Base-by-base conservation (phyloP, 2,797 vertebrate genomes). In the Ctenopoma kingsleyae region DNA sequence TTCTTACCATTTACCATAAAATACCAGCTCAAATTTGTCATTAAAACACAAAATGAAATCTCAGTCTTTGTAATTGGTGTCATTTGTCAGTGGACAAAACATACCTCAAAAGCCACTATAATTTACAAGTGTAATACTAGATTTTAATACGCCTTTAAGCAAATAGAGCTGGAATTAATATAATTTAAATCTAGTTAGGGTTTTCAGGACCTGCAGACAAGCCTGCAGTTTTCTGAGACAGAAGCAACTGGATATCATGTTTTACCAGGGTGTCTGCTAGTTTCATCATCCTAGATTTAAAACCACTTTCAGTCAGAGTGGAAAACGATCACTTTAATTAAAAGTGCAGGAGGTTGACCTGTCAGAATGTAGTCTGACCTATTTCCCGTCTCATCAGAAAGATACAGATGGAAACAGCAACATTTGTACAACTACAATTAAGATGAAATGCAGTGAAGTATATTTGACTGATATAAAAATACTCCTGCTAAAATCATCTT, bases 211-310 rank as follows among this genome's bases (percentile, higher is more conserved):
- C n/a, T 58, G 57, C 59, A 78, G 64, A 53, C 51, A 47, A 15
- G 4, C 8, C 19, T 23, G 50, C 49, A 43, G 15, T 67, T 66
- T 62, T 65, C 32, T 20, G 8, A 64, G 20, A 12, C 53, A 64
- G 40, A 78, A 85, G 72, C 68, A 56, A 69, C 20, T 41, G 48
- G 58, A 66, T 81, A 79, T 78, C 62, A 54, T 43, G 57, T 83
- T 82, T 82, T 78, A 80, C 49, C 15, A 63, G 66, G 25, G 46
- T 79, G 70, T 66, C 81, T 85, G 60, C 17, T 59, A 71, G 46
- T 84, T 87, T 82, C 70, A 78, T 85, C 74, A 89, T 64, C 48
- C 20, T 35, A 47, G 3, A 71, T 48, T 46, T 50, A 47, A 61
- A 66, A 77, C 51, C 52, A 43, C 15, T 32, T 15, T 30, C 27